Evolutionary conservation across 2,888 invertebrate species (phyloP), one percentile per base, ranked within the genome.

Genomic region (Clanis bilineata): DNA sequence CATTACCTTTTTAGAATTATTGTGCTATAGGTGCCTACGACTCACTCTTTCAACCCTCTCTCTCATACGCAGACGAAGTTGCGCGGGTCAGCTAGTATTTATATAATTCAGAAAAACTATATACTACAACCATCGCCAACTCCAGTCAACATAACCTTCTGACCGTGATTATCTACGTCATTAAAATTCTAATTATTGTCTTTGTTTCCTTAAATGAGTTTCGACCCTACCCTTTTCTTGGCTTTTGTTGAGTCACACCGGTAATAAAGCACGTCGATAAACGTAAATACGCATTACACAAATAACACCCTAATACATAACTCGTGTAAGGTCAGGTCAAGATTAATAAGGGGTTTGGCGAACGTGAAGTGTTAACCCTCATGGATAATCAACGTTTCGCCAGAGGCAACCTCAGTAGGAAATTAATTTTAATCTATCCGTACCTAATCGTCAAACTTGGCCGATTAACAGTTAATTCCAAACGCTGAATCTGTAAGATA

Each of bases 351-450:
- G 67, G 66, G 62, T 44, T 66, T 55, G 65, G 65, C 64, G 59
- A 67, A 69, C 68, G 67, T 62, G 63, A 69, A 66, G 65, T 68
- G 72, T 64, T 68, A 74, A 70, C 69, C 70, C 71, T 69, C 62
- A 69, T 68, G 71, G 74, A 75, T 77, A 80, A 77, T 77, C 73
- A 73, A 73, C 69, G 72, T 64, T 66, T 66, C 65, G 67, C 72
- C 65, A 64, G 64, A 69, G 69, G 70, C 74, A 71, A 74, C 70
- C 66, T 47, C 68, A 61, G 70, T 67, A 69, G 74, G 77, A 77
- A 74, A 85, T 85, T 81, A 85, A 84, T 85, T 86, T 84, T 79
- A 80, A 85, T 87, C 82, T 80, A 80, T 83, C 81, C 77, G 74
- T 73, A 73, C 73, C 74, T 83, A 82, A 86, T 82, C 82, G 85